These are phyloP conservation scores for Crotalus tigris DNA, from an alignment of 2,113 vertebrate species.

Conservation along the genomic window DNA sequence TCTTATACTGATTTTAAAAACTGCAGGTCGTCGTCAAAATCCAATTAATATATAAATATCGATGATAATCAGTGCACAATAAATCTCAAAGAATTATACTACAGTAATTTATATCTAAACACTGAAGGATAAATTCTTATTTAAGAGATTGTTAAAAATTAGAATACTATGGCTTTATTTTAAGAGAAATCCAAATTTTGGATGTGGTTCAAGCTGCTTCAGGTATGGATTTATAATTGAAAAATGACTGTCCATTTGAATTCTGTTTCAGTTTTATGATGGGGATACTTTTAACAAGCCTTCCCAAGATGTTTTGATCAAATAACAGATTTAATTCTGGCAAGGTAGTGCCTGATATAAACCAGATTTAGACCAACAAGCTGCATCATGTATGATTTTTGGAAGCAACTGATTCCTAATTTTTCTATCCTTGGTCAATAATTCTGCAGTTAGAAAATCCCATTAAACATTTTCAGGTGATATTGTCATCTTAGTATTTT, in stretches of 20 bases:
- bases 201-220: background rate
- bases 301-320: background rate
- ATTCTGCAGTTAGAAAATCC: background rate
- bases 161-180: background rate
- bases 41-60: background rate
- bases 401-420: background rate
- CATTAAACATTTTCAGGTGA: background rate
- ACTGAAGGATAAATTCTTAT: background rate
- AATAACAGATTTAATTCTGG: background rate
- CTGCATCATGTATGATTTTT: background rate
- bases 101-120: background rate
- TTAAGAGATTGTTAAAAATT: background rate
- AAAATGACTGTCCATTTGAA: background rate
- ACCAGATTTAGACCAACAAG: background rate
- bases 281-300: background rate
- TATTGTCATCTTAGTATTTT: background rate
- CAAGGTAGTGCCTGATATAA: background rate
- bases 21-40: background rate
- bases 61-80: background rate
- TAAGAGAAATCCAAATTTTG: background rate
- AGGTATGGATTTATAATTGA: background rate
- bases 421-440: background rate
- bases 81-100: background rate
- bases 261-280: background rate
- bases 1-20: background rate